These are phyloP conservation scores for Operophtera brumata DNA, from an alignment of 2,888 invertebrate genomes.

Conservation along the genomic window DNA sequence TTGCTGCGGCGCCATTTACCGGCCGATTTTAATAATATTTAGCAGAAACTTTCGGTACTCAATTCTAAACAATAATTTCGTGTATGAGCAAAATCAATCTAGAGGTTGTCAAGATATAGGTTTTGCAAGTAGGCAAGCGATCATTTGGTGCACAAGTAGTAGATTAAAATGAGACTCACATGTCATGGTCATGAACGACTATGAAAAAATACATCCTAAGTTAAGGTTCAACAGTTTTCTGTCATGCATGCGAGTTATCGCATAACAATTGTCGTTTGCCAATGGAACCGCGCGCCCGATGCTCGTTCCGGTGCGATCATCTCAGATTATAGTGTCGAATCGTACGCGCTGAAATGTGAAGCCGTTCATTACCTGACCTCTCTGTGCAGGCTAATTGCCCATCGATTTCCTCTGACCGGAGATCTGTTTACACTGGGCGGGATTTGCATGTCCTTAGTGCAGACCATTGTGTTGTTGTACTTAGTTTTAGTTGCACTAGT, in stretches of 20 bases:
- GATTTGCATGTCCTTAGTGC: constrained; percentile 64
- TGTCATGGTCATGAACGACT: too few relatives aligned
- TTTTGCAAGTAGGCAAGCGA: too few relatives aligned
- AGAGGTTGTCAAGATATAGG: too few relatives aligned
- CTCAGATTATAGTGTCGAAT: constrained; percentile 68
- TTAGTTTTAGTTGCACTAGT: constrained; percentile 44
- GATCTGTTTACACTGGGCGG: constrained; percentile 48
- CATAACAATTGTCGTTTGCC: constrained; percentile 1
- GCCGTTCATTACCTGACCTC: constrained; percentile 40
- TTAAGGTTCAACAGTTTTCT: not conserved
- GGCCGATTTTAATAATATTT: too few relatives aligned
- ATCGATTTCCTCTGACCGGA: constrained; percentile 27
- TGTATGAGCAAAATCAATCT: too few relatives aligned
- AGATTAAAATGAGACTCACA: too few relatives aligned
- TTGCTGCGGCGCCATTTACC: too few relatives aligned
- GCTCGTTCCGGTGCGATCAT: constrained; percentile 72
- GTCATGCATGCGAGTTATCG: too few relatives aligned
- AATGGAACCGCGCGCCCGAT: constrained; percentile 53
- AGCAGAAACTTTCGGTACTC: too few relatives aligned
- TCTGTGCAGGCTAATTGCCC: constrained; percentile 22
- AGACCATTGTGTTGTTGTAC: constrained; percentile 51
- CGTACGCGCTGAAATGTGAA: constrained; percentile 62
- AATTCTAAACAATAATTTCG: too few relatives aligned
- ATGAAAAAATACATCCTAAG: too few relatives aligned
- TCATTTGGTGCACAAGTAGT: too few relatives aligned